phyloP scores from a whole-genome alignment of 64 coral and sea anemone genomes.

The Porites australiensis region DNA sequence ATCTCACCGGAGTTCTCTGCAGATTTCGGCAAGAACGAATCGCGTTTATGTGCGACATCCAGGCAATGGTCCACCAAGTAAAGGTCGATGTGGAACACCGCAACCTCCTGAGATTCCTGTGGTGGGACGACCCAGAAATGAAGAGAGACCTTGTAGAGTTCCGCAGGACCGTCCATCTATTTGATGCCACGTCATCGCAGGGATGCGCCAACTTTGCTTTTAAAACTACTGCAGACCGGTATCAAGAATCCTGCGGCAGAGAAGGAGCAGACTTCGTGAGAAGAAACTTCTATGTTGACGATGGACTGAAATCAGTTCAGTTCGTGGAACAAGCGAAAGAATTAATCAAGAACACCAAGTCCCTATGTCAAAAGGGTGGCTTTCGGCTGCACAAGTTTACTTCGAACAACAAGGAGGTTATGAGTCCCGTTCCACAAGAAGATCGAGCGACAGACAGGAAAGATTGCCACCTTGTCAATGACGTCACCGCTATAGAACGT shows the following conservation, averaged over 20 bases:
- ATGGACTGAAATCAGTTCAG: background rate
- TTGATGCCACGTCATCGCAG: background rate
- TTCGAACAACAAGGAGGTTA: background rate
- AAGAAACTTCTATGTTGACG: too few species aligned
- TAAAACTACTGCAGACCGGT: background rate
- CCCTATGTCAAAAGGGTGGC: background rate
- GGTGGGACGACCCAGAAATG: too few species aligned
- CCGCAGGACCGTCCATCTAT: background rate
- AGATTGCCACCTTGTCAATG: background rate
- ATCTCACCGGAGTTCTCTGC: background rate
- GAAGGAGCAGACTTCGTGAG: background rate
- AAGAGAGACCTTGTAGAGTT: too few species aligned
- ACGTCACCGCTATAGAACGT: background rate
- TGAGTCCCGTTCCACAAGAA: background rate
- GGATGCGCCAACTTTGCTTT: background rate
- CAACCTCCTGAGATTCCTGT: too few species aligned
- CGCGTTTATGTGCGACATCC: too few species aligned
- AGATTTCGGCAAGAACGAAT: too few species aligned
- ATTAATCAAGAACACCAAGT: background rate
- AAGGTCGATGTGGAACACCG: too few species aligned
- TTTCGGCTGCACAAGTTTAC: background rate
- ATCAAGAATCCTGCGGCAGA: background rate
- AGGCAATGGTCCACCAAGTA: too few species aligned
- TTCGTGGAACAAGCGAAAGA: background rate
- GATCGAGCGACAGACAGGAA: background rate